Conservation (phyloP, 2,113 vertebrate genomes). For the Planiliza haematocheilus region DNA sequence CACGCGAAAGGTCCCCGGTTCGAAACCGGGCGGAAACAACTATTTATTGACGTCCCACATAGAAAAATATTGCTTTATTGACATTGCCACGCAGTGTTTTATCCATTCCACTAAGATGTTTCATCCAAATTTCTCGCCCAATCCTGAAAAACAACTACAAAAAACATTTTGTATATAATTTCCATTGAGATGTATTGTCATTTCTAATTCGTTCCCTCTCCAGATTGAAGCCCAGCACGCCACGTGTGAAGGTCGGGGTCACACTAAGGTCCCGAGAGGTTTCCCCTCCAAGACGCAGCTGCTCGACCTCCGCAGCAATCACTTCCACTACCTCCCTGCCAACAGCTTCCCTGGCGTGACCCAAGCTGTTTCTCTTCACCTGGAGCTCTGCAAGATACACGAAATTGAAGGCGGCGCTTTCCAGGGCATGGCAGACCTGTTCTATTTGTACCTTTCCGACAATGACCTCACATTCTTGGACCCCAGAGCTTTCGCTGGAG, state of each 20-base stretch:
- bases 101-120: too few species aligned
- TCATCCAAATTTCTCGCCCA: too few species aligned
- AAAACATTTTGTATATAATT: background rate
- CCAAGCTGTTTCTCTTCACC: conserved; percentile 88
- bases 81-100: too few species aligned
- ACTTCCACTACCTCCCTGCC: conserved; percentile 81
- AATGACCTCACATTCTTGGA: conserved; percentile 86
- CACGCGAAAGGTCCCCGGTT: conserved; percentile 95
- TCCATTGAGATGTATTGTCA: background rate
- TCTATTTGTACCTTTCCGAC: conserved; percentile 92
- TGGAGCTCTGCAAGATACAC: conserved; percentile 86
- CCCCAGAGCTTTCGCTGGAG: conserved; percentile 80
- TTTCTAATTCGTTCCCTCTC: background rate
- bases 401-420: conserved; percentile 82
- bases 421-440: conserved; percentile 83
- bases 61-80: too few species aligned
- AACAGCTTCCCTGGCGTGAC: conserved; percentile 83
- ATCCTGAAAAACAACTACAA: background rate
- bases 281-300: conserved; percentile 86
- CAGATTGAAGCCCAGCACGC: conserved; percentile 81
- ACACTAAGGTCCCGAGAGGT: conserved; percentile 85
- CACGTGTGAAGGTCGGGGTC: conserved; percentile 82
- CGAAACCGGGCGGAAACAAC: conserved; percentile 92
- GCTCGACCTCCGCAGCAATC: conserved; percentile 87
- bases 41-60: too few species aligned